Percentiles rank a stretch among this genome's conserved stretches.
phyloP scores from a whole-genome alignment of 2,113 vertebrate species.

The Accipiter virgatus region DNA sequence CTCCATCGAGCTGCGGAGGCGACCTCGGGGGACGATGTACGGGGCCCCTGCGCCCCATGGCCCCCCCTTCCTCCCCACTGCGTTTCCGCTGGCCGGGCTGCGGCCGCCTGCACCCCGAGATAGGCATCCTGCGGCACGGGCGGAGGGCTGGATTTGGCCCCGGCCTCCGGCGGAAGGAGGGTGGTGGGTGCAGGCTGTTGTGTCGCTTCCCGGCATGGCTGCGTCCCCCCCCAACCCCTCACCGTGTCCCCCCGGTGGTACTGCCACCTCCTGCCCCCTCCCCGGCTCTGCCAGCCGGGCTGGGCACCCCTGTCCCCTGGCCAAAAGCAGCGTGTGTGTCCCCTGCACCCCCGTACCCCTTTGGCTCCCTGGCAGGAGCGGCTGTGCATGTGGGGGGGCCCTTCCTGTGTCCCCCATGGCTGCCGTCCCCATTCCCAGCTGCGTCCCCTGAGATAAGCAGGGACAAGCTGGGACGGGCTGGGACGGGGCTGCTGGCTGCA shows the following conservation, averaged over 20 bases:
- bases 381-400: not conserved
- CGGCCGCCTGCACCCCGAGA: not conserved
- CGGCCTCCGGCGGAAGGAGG: not conserved
- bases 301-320: not conserved
- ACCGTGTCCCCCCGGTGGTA: not conserved
- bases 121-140: accelerated
- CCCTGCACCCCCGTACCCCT: too few relatives aligned
- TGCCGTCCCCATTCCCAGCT: not conserved
- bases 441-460: not conserved
- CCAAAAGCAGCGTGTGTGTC: accelerated
- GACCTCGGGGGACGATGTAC: accelerated
- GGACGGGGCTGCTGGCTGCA: not conserved
- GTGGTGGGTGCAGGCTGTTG: not conserved
- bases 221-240: too few relatives aligned
- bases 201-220: not conserved
- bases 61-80: accelerated
- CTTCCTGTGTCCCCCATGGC: not conserved
- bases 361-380: not conserved
- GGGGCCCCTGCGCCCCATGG: accelerated
- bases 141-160: not conserved
- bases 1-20: not conserved
- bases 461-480: accelerated
- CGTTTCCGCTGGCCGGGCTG: not conserved
- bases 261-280: not conserved
- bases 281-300: not conserved